Conservation (phyloP, 2,797 vertebrate genomes). For the Bucorvus abyssinicus region DNA sequence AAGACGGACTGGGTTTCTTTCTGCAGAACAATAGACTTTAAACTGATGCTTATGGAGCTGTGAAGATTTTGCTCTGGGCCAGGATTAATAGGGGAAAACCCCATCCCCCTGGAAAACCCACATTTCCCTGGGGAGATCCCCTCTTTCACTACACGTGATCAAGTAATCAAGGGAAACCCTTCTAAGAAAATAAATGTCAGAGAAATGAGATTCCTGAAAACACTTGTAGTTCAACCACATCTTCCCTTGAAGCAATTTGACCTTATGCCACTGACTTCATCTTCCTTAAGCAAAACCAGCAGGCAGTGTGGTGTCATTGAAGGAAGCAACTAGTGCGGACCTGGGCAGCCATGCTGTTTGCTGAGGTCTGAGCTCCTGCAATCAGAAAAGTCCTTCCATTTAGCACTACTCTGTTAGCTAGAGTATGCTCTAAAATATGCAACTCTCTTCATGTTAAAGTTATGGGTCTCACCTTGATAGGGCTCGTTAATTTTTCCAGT, state of each 20-base stretch:
- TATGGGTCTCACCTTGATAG: not conserved
- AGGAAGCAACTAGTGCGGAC: not conserved
- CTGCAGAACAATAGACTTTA: not conserved
- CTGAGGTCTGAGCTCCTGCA: not conserved
- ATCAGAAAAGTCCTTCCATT: not conserved
- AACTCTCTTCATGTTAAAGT: not conserved
- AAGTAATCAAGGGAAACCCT: not conserved
- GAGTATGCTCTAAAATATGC: not conserved
- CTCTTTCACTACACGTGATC: not conserved
- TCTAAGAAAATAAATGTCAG: slow-evolving; percentile 6
- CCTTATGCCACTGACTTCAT: not conserved
- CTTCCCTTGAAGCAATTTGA: not conserved
- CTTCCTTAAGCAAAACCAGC: not conserved
- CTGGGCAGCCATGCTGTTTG: not conserved
- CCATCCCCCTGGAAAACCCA: not conserved
- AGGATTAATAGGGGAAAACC: not conserved
- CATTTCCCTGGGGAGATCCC: not conserved
- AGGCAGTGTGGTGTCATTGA: not conserved
- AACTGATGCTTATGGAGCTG: not conserved
- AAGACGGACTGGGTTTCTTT: not conserved
- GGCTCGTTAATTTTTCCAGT: not conserved
- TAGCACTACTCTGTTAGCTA: not conserved
- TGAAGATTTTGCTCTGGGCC: not conserved
- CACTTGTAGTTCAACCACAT: not conserved
- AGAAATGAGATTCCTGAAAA: not conserved